Evolutionary conservation across 2,888 invertebrate genomes (phyloP).

Genomic region (Ditula angustiorana): DNA sequence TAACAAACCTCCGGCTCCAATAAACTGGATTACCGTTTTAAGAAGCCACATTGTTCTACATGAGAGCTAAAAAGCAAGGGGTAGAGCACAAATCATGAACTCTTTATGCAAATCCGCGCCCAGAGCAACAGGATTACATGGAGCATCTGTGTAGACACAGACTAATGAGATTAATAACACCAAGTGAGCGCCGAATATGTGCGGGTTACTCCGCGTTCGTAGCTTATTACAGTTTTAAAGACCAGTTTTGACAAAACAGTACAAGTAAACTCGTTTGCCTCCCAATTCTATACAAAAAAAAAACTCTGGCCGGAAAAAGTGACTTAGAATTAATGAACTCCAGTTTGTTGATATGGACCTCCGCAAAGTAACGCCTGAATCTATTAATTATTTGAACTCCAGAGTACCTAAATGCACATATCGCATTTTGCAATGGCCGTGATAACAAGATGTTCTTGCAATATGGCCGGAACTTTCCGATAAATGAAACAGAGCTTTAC

Average conservation of each 20-base stretch:
- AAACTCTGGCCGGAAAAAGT: background rate
- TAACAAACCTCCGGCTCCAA: constrained; percentile 10
- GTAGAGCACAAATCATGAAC: constrained; percentile 64
- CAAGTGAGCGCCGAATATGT: constrained; percentile 51
- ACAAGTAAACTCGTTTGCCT: too few species aligned
- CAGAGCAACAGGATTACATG: constrained; percentile 64
- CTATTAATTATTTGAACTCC: too few species aligned
- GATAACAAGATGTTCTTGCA: too few species aligned
- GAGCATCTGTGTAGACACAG: constrained; percentile 72
- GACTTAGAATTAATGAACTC: too few species aligned
- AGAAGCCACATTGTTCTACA: constrained; percentile 36
- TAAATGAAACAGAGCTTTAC: too few species aligned
- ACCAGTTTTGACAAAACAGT: background rate
- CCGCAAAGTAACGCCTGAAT: too few species aligned
- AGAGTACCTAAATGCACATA: too few species aligned
- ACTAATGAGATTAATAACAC: constrained; percentile 74
- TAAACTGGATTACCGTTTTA: constrained; percentile 33
- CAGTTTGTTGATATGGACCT: too few species aligned
- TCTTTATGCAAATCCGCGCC: constrained; percentile 67
- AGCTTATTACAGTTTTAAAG: constrained; percentile 1
- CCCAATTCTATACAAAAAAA: too few species aligned
- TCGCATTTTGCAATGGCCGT: too few species aligned
- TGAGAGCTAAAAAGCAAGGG: constrained; percentile 47
- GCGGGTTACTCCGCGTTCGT: background rate
- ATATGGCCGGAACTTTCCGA: too few species aligned